Evolutionary conservation across 2,113 vertebrate genomes (phyloP), one percentile per base, ranked within the genome.

Genomic region (Hypocryptadius cinnamomeus): DNA sequence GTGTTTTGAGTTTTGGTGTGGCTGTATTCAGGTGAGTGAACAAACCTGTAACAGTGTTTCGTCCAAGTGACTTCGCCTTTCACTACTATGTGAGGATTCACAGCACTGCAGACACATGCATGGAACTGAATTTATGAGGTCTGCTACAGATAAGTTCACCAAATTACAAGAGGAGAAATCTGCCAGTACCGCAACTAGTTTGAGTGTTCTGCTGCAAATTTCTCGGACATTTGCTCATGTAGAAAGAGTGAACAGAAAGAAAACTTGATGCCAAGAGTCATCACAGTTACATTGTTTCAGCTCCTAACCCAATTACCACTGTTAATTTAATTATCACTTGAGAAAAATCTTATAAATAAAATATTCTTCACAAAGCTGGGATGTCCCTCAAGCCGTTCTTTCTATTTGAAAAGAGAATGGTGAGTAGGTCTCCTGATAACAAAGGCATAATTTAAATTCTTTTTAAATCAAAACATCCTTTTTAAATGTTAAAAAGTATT

Each of bases 311-410:
- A 91, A 72, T 93, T 88, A 48, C 56, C 14, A 21, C 74, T 72
- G 57, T 79, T 92, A 88, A 85, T 85, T 64, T 66, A 27, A 83
- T 88, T 68, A 70, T 65, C 51, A 42, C 69, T 94, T 90, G 91
- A 86, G 87, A 68, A 89, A 59, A 89, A 42, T 47, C 28, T 69
- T 69, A 69, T 51, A 74, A 91, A 90, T 93, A 90, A 95, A 94
- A 91, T 51, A 91, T 85, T 31, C 35, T 88, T 20, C 37, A 25
- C 22, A 35, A 78, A 74, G 60, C 10, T 78, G 65, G 40, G 42
- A 88, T 69, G 57, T 95, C 90, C 64, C 84, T 89, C 59, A 89
- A 85, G 74, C 15, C 70, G 9, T 51, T 74, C 82, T 63, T 54
- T 59, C 35, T 50, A 0, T 77, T 66, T 91, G 47, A 66, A 85